Evolutionary conservation across 2,888 invertebrate species (phyloP), one percentile per base, ranked within the genome.

Genomic region (Agonopterix subpropinquella): DNA sequence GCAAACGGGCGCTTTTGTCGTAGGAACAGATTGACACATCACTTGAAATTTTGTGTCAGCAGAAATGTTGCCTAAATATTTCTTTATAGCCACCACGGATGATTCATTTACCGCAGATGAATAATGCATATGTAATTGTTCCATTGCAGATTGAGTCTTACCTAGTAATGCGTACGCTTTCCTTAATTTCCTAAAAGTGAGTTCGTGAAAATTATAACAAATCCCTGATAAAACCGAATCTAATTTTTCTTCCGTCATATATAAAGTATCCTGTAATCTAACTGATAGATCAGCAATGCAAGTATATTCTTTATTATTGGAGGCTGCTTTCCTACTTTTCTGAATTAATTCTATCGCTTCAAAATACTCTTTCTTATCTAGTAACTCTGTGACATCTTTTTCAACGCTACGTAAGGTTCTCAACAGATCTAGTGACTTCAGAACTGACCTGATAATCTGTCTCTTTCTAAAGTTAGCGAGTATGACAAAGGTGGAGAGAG

Each of bases 61-160:
- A 0, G 64, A 54, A 0, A 62, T 52, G 10, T 78, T 72, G 13
- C n/a, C 11, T 28, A 28, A 28, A 1, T 90, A 91, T 1, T 87
- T 86, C 52, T 89, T 90, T 0, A 92, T 81, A 0, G 91, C 90
- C 43, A 89, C 89, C 18, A 91, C 91, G 0, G 96, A 93, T 0
- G 93, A 92, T 54, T 94, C 94, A 59, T 96, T 98, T 11, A 98
- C 95, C 0, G 97, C 95, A 41, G 96, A 96, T 0, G 97, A 95
- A 66, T 96, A 98, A 74, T 98, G 97, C 92, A 98, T 97, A 61
- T 97, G 96, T 8, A 98, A 79, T 73, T 98, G 97, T 75, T 98
- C 98, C 92, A 98, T 95, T 0, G 97, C 96, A 2, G 94, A 93
- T 79, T 97, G 93, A 0, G 95, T 96, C 80, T 98, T 98, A 1